phyloP scores from a whole-genome alignment of 2,797 vertebrate species.

The Lemur catta region DNA sequence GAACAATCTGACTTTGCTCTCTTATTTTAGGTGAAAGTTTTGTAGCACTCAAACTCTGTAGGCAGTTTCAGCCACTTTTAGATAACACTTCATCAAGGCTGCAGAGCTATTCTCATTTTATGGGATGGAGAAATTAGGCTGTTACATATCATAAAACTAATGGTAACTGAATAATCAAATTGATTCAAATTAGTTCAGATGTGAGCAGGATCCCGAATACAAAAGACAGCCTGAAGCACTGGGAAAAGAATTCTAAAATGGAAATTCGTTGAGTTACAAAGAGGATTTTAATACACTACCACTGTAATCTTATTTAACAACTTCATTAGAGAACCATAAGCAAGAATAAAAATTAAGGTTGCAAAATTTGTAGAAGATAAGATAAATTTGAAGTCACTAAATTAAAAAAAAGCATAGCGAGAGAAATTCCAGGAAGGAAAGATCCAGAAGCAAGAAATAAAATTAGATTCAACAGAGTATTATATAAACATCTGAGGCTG shows the following conservation, averaged over 20 bases:
- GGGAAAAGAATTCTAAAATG: conserved; percentile 1
- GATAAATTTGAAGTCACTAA: conserved; percentile 36
- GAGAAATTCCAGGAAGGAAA: conserved; percentile 24
- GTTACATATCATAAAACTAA: not conserved
- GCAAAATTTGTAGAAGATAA: conserved; percentile 24
- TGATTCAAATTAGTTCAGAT: conserved; percentile 49
- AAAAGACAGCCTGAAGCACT: conserved; percentile 43
- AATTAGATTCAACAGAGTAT: not conserved
- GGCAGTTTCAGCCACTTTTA: not conserved
- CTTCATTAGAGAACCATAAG: conserved; percentile 44
- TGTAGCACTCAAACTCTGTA: not conserved
- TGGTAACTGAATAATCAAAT: conserved; percentile 49
- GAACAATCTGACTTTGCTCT: not conserved
- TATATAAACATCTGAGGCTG: not conserved
- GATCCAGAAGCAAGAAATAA: conserved; percentile 10
- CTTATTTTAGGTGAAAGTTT: not conserved
- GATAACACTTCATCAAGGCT: not conserved
- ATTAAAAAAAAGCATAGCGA: not conserved
- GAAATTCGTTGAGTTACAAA: conserved; percentile 49
- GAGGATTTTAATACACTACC: conserved; percentile 38
- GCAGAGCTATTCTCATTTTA: not conserved
- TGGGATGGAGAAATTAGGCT: not conserved
- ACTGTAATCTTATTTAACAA: conserved; percentile 61
- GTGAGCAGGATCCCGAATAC: conserved; percentile 16
- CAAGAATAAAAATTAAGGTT: conserved; percentile 35